Evolutionary conservation across 1,140 invertebrate species (phyloP), one percentile per base, ranked within the genome.

Genomic region (Ctenoplectra terminalis): DNA sequence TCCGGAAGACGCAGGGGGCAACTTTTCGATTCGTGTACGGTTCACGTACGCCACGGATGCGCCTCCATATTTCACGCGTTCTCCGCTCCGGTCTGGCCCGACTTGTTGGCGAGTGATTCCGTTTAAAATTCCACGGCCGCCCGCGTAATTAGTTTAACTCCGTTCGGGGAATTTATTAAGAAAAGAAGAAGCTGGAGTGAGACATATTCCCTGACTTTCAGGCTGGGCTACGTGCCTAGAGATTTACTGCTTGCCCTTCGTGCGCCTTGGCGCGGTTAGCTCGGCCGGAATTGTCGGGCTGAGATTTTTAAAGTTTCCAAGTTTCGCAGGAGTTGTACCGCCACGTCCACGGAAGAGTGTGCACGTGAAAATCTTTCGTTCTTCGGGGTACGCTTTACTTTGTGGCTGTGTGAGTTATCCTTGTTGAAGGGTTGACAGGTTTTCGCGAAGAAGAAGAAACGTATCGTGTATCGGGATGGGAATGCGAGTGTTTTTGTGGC

Each of bases 81-180:
- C 37, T 26, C 63, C 50, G 15, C 11, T 23, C 5, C 29, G 23
- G 20, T 0, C 26, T n/a, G 5, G 46, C n/a, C 46, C 60, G 54
- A 37, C 43, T 26, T n/a, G 80, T 15, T 50, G 31, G 31, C 52
- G 85, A 88, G 82, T 88, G 89, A 89, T 90, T 85, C 85, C 80
- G 82, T 81, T 90, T 90, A 85, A 90, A 90, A 90, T 90, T 90
- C 84, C 56, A 50, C 67, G 52, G 81, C 76, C 86, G 89, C 64
- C 70, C 66, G 63, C 64, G 82, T 90, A 90, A 90, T 90, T 90
- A 90, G 90, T 90, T 90, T 87, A 90, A 87, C 83, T 89, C 71
- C 73, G 84, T 85, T 86, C 81, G 48, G 82, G 85, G 83, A 90
- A 90, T 90, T 90, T 89, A 90, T 90, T 90, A 90, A 90, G 88